phyloP scores from a whole-genome alignment of 1,140 invertebrate genomes.

The Armadillidium nasatum region DNA sequence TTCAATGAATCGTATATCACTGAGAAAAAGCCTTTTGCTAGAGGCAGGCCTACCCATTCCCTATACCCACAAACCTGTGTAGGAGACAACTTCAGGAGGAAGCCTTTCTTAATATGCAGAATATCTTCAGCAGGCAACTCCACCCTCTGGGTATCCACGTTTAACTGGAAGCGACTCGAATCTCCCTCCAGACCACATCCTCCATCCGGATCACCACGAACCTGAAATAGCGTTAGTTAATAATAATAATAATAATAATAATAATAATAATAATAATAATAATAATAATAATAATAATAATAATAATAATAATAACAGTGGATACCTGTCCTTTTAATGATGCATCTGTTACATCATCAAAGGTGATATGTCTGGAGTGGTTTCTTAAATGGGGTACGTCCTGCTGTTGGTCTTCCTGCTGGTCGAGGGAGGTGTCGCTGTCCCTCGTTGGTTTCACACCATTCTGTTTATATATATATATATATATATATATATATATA shows the following conservation, averaged over 20 bases:
- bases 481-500: conserved; percentile 6
- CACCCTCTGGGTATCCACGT: conserved; percentile 60
- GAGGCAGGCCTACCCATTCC: not conserved
- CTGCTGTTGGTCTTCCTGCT: not conserved
- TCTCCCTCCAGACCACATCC: conserved; percentile 61
- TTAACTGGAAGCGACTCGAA: conserved; percentile 55
- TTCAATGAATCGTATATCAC: too few species aligned
- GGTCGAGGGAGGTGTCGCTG: conserved; percentile 32
- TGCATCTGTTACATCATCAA: not conserved
- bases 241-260: too few species aligned
- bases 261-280: too few species aligned
- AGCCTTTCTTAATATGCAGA: conserved; percentile 83
- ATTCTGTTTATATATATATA: conserved; percentile 20
- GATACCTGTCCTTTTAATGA: not conserved
- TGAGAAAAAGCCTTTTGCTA: too few species aligned
- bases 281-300: too few species aligned
- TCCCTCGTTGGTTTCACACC: conserved; percentile 44
- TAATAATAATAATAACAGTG: not conserved
- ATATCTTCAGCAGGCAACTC: conserved; percentile 72
- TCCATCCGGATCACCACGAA: conserved; percentile 75
- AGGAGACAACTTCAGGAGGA: conserved; percentile 74
- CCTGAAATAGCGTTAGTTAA: conserved; percentile 47
- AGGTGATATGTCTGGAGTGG: not conserved
- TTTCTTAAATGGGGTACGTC: not conserved
- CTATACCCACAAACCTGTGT: conserved; percentile 53